Evolutionary conservation across 2,113 vertebrate genomes (phyloP).

Genomic region (Notarius lentiginosus): DNA sequence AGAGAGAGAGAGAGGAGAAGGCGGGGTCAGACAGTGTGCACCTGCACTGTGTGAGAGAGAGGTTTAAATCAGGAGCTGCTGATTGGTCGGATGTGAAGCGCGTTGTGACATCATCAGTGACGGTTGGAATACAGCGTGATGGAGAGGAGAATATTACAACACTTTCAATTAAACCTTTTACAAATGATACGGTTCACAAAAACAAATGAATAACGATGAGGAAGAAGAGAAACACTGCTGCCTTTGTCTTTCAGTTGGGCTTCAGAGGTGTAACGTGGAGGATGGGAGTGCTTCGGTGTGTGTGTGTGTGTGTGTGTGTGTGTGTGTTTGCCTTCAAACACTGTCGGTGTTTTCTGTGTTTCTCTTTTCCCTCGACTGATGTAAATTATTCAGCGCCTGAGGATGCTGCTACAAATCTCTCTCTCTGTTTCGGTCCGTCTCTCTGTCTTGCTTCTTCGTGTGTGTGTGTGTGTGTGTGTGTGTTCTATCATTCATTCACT

Average conservation of each 20-base stretch:
- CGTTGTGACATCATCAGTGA: not conserved
- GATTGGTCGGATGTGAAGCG: not conserved
- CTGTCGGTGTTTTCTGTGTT: constrained; percentile 75
- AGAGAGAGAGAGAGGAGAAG: constrained; percentile 9
- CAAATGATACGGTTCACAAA: not conserved
- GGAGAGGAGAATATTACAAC: not conserved
- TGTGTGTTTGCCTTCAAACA: constrained; percentile 62
- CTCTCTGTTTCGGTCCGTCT: constrained; percentile 51
- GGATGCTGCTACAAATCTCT: constrained; percentile 63
- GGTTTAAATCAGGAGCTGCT: not conserved
- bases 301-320: constrained; percentile 12
- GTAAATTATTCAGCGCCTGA: constrained; percentile 76
- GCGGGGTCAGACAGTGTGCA: not conserved
- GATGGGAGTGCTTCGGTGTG: constrained; percentile 53
- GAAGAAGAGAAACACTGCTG: not conserved
- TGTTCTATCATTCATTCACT: not conserved
- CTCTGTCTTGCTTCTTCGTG: constrained; percentile 47
- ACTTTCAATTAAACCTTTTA: not conserved
- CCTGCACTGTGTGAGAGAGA: not conserved
- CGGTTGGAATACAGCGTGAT: not conserved
- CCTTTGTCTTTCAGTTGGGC: constrained; percentile 3
- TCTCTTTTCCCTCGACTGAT: constrained; percentile 69
- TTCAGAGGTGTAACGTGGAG: constrained; percentile 22
- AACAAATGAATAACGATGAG: not conserved
- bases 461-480: constrained; percentile 37